phyloP scores from a whole-genome alignment of 2,797 vertebrate genomes.

The Anniella stebbinsi region DNA sequence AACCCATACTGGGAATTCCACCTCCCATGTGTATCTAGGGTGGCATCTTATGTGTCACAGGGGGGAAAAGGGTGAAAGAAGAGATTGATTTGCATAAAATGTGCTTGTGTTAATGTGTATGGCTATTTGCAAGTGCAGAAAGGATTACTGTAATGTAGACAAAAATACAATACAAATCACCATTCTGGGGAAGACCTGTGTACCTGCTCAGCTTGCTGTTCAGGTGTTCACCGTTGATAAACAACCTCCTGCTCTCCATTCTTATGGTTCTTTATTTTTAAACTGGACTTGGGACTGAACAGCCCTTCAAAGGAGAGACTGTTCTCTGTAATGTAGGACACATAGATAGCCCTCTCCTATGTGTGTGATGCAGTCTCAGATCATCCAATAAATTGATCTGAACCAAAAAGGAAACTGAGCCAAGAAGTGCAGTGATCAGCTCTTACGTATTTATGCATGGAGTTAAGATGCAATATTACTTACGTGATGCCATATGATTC shows the following conservation, averaged over 20 bases:
- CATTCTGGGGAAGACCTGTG: background rate
- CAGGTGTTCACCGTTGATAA: no score
- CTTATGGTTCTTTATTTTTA: background rate
- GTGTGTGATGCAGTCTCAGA: background rate
- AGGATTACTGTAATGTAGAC: background rate
- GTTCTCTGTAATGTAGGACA: background rate
- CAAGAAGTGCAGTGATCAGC: no score
- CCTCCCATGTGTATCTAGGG: background rate
- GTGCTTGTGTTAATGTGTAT: background rate
- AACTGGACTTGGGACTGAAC: background rate
- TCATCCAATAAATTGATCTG: rapidly evolving
- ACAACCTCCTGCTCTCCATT: background rate
- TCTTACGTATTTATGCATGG: background rate
- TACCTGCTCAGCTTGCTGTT: background rate
- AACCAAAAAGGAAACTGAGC: background rate
- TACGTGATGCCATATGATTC: background rate
- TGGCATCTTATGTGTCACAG: background rate
- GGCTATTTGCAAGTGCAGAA: background rate
- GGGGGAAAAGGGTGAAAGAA: background rate
- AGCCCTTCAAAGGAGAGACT: background rate
- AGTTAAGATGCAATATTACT: background rate
- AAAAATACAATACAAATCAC: background rate
- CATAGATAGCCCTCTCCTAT: background rate
- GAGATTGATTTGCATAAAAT: background rate
- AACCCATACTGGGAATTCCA: rapidly evolving